These are phyloP conservation scores for Eupithecia insigniata DNA, from an alignment of 2,888 invertebrate species.

Conservation along the genomic window DNA sequence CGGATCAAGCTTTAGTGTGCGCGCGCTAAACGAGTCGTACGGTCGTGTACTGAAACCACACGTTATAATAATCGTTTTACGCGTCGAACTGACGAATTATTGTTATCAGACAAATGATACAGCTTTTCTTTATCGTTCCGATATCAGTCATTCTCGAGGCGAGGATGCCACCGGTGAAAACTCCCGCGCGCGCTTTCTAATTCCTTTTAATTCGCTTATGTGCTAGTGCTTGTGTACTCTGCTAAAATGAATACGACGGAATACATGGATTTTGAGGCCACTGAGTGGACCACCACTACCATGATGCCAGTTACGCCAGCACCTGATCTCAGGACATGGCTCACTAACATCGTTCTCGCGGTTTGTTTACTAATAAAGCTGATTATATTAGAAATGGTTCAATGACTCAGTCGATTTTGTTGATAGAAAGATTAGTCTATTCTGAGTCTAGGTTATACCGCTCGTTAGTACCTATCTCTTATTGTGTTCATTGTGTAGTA, in stretches of 20 bases:
- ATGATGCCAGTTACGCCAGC: slow-evolving; percentile 52
- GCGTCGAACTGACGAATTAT: neutral
- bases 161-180: slow-evolving; percentile 55
- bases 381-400: slow-evolving; percentile 20
- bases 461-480: neutral
- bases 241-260: slow-evolving; percentile 61
- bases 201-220: slow-evolving; percentile 38
- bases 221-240: slow-evolving; percentile 41
- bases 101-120: slow-evolving; percentile 60
- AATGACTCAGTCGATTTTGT: slow-evolving; percentile 16
- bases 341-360: slow-evolving; percentile 67
- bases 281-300: slow-evolving; percentile 43
- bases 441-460: slow-evolving; percentile 1
- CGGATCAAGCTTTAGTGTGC: slow-evolving; percentile 12
- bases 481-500: slow-evolving; percentile 8
- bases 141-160: slow-evolving; percentile 47
- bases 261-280: slow-evolving; percentile 48
- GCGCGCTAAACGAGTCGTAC: slow-evolving; percentile 53
- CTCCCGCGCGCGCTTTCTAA: slow-evolving; percentile 46
- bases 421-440: slow-evolving; percentile 22
- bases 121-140: slow-evolving; percentile 57
- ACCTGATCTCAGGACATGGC: slow-evolving; percentile 67
- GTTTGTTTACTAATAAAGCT: slow-evolving; percentile 56
- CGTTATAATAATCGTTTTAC: slow-evolving; percentile 33
- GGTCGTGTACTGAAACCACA: slow-evolving; percentile 58